Percentiles rank a stretch among this genome's conserved stretches.
These are phyloP conservation scores for Lophotis ruficrista DNA, from an alignment of 2,113 vertebrate genomes.

Conservation along the genomic window DNA sequence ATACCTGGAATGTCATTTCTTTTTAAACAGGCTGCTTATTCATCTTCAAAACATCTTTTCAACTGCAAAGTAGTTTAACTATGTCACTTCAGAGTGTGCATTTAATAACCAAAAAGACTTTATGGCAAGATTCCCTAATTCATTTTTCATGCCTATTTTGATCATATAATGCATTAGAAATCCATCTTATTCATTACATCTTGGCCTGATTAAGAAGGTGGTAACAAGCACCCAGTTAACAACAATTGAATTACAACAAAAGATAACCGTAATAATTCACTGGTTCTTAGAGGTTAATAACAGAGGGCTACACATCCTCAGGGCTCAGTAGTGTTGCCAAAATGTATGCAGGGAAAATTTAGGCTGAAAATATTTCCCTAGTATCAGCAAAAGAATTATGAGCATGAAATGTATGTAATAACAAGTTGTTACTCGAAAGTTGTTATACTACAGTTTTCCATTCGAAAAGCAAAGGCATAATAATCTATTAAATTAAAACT, in stretches of 20 bases:
- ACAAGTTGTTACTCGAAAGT: not conserved
- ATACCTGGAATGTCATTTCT: not conserved
- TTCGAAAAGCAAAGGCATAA: not conserved
- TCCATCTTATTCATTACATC: not conserved
- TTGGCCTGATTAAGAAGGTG: not conserved
- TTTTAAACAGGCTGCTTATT: not conserved
- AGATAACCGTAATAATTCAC: not conserved
- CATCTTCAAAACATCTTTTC: not conserved
- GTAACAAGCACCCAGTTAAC: not conserved
- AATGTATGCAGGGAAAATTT: not conserved
- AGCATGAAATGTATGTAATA: not conserved
- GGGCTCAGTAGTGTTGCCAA: not conserved
- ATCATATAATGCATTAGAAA: not conserved
- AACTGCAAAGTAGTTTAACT: not conserved
- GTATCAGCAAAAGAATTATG: not conserved
- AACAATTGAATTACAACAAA: not conserved
- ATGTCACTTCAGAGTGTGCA: not conserved
- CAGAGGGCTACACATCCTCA: not conserved
- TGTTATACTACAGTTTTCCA: not conserved
- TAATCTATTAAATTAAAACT: not conserved
- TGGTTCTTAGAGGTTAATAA: not conserved
- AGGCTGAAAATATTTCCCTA: not conserved
- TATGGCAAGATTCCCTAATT: not conserved
- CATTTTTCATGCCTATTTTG: not conserved
- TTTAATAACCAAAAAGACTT: not conserved